Percentiles rank a stretch among this genome's conserved stretches.
phyloP scores from a whole-genome alignment of 2,113 vertebrate species.

The Gallinago paraguaiae region DNA sequence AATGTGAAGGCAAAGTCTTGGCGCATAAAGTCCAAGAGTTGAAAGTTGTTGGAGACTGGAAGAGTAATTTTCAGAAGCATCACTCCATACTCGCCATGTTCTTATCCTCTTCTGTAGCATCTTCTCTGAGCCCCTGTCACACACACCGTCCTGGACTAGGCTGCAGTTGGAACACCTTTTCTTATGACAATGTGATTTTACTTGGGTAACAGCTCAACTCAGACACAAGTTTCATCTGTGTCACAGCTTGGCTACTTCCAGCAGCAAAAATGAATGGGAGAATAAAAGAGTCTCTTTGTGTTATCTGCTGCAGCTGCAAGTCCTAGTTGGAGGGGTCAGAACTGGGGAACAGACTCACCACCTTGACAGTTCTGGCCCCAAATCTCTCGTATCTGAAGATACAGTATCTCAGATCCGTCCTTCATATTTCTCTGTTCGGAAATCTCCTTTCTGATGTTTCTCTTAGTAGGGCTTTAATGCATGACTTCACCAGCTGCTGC shows the following conservation, averaged over 20 bases:
- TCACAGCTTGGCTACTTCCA: not conserved
- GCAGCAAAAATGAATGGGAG: not conserved
- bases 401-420: fast-evolving
- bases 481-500: not conserved
- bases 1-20: not conserved
- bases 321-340: not conserved
- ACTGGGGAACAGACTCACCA: not conserved
- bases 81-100: not conserved
- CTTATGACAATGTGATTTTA: not conserved
- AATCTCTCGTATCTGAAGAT: not conserved
- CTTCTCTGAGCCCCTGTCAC: not conserved
- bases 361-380: not conserved
- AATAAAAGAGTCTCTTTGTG: not conserved
- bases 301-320: not conserved
- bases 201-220: not conserved
- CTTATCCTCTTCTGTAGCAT: not conserved
- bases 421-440: not conserved
- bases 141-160: not conserved
- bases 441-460: not conserved
- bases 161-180: not conserved
- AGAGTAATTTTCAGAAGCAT: not conserved
- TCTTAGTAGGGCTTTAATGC: not conserved
- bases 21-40: fast-evolving
- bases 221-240: not conserved
- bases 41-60: not conserved